Evolutionary conservation across 2,888 invertebrate species (phyloP).

Genomic region (Harmothoe impar): DNA sequence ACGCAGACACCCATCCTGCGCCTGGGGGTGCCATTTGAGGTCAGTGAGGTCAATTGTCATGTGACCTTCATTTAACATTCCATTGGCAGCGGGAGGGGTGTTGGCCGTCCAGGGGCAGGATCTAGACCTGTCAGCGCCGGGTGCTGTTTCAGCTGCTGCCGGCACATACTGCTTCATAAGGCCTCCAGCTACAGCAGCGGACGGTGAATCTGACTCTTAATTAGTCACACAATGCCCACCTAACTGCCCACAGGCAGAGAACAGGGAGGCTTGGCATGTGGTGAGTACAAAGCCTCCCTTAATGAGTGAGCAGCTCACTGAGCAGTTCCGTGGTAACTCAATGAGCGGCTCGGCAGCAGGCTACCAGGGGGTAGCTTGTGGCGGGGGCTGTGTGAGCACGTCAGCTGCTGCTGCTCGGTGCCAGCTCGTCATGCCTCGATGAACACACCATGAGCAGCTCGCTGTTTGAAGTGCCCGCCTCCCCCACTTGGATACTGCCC

Average conservation of each 20-base stretch:
- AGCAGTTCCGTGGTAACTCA: constrained; percentile 6
- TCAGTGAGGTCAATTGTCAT: constrained; percentile 28
- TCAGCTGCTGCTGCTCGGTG: neutral
- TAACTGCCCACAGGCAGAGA: neutral
- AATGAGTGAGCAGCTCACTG: neutral
- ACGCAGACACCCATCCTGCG: neutral
- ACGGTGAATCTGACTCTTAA: neutral
- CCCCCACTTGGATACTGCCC: neutral
- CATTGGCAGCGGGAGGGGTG: neutral
- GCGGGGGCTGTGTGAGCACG: neutral
- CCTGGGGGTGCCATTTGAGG: neutral
- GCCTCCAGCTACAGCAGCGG: neutral
- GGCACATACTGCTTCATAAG: neutral
- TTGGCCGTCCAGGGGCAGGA: neutral
- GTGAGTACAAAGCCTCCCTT: too few species aligned
- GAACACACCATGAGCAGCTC: neutral
- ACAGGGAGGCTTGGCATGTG: too few species aligned
- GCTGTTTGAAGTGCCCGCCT: neutral
- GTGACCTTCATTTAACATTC: constrained; percentile 35
- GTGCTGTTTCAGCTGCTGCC: neutral
- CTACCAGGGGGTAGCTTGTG: too few species aligned
- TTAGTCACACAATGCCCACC: neutral
- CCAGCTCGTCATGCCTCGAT: neutral
- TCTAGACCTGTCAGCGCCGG: neutral
- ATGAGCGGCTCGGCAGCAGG: neutral